phyloP scores from a whole-genome alignment of 2,113 vertebrate genomes.

The Dryoscopus gambensis region DNA sequence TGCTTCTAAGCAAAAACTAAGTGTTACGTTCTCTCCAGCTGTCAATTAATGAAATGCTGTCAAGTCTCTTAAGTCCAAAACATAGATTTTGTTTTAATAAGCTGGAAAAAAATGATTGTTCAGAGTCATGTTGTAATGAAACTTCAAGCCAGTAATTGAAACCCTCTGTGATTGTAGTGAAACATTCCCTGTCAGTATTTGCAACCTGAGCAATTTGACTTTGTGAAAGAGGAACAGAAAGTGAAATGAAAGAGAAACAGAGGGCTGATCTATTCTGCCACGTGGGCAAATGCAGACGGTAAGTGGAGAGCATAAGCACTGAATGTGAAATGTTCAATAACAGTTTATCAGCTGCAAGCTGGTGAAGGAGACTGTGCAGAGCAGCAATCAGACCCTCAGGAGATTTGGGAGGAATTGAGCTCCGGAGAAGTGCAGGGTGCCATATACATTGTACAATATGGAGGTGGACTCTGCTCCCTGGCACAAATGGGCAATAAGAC shows the following conservation, averaged over 20 bases:
- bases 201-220: slow-evolving; percentile 45
- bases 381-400: not conserved
- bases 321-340: not conserved
- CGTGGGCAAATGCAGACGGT: fast-evolving
- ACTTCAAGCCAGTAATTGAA: not conserved
- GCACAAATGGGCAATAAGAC: not conserved
- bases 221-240: not conserved
- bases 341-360: not conserved
- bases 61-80: not conserved
- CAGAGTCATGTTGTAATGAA: not conserved
- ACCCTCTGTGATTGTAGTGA: slow-evolving; percentile 5
- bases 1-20: not conserved
- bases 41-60: not conserved
- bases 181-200: slow-evolving; percentile 38
- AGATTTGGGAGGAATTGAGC: not conserved
- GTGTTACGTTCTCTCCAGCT: not conserved
- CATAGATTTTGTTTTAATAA: slow-evolving; percentile 7
- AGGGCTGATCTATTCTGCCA: not conserved
- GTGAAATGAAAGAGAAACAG: not conserved
- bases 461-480: not conserved
- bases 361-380: not conserved
- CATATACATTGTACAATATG: not conserved
- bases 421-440: not conserved
- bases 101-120: not conserved
- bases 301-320: not conserved